phyloP scores from a whole-genome alignment of 1,140 invertebrate genomes.

The Zaprionus taronus region DNA sequence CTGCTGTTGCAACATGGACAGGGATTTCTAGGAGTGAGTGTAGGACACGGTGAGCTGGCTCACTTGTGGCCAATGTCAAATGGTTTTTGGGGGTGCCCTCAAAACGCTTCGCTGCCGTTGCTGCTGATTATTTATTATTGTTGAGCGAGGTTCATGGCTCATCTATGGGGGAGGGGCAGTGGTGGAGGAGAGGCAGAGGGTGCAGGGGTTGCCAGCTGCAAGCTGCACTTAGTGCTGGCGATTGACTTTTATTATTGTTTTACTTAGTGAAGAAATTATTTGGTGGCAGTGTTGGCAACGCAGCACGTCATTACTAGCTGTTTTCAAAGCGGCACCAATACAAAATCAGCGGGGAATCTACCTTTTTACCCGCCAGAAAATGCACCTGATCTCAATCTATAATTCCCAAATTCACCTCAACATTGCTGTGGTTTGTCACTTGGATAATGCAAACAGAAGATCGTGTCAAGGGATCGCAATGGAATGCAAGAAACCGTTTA shows the following conservation, averaged over 20 bases:
- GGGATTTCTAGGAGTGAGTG: slow-evolving; percentile 7
- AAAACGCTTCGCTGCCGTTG: slow-evolving; percentile 21
- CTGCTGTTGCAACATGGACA: slow-evolving; percentile 19
- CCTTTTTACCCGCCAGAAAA: no score
- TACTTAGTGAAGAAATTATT: slow-evolving; percentile 12
- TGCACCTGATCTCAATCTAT: no score
- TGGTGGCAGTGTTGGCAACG: neutral
- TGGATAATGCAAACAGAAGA: no score
- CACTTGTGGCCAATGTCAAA: slow-evolving; percentile 69
- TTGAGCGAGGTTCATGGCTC: neutral
- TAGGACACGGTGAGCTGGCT: slow-evolving; percentile 23
- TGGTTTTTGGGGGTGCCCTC: slow-evolving; percentile 33
- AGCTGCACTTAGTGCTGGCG: slow-evolving; percentile 20
- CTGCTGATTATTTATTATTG: slow-evolving; percentile 46
- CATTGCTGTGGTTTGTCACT: no score
- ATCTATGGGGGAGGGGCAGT: neutral
- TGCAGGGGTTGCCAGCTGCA: slow-evolving; percentile 8
- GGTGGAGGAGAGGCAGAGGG: neutral
- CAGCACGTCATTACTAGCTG: no score
- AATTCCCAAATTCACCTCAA: no score
- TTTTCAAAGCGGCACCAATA: no score
- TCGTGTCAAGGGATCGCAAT: no score
- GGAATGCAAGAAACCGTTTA: no score
- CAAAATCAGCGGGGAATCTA: no score
- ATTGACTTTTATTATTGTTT: slow-evolving; percentile 26